Percentiles rank a stretch among this genome's conserved stretches.
Evolutionary conservation across 1,140 invertebrate genomes (phyloP).

Genomic region (Drosophila busckii): DNA sequence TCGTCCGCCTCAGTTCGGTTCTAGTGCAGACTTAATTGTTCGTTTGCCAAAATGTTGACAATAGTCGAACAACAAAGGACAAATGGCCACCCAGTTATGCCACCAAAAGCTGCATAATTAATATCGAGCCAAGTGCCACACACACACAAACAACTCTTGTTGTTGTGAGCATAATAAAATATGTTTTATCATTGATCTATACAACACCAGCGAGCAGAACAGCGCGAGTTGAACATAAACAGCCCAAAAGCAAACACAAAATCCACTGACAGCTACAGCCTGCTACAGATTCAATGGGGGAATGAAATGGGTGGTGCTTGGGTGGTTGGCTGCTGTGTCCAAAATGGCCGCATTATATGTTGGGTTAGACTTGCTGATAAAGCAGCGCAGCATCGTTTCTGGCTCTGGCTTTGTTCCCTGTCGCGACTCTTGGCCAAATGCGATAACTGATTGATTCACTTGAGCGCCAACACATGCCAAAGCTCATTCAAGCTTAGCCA

Average conservation of each 20-base stretch:
- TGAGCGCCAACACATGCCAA: no score
- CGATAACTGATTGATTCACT: no score
- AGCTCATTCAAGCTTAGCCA: no score
- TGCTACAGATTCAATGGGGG: no score
- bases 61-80: slow-evolving; percentile 33
- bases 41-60: slow-evolving; percentile 48
- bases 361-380: no score
- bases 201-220: slow-evolving; percentile 11
- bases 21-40: slow-evolving; percentile 49
- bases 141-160: slow-evolving; percentile 18
- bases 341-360: slow-evolving; percentile 15
- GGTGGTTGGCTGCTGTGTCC: no score
- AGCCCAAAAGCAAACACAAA: slow-evolving; percentile 24
- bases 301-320: no score
- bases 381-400: no score
- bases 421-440: no score
- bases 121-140: slow-evolving; percentile 33
- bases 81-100: slow-evolving; percentile 6
- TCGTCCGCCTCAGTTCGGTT: no score
- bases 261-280: no score
- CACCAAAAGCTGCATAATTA: slow-evolving; percentile 37
- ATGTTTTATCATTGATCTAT: slow-evolving; percentile 65
- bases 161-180: slow-evolving; percentile 61
- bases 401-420: no score
- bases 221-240: slow-evolving; percentile 38